A percentile compares a stretch with the other conserved stretches of the same genome.
phyloP scores from a whole-genome alignment of 2,888 invertebrate species.

The Agriotes lineatus region DNA sequence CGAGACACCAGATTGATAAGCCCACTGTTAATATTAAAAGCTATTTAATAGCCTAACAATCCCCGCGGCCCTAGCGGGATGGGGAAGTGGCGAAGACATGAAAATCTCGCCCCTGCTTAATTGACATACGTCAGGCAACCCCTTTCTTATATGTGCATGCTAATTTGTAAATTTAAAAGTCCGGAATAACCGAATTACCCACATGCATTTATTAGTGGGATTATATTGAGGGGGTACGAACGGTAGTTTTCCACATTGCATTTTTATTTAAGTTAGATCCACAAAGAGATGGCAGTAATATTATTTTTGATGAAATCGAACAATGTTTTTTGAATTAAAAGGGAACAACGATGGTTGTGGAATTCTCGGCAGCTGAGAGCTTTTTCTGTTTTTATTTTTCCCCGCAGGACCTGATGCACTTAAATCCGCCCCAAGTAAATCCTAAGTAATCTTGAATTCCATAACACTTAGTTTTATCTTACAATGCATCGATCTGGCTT shows the following conservation, averaged over 20 bases:
- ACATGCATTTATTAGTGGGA: slow-evolving; percentile 8
- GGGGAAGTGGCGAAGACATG: not conserved
- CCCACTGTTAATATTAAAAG: slow-evolving; percentile 9
- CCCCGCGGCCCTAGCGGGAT: not conserved
- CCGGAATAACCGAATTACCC: slow-evolving; percentile 29
- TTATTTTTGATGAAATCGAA: too few species aligned
- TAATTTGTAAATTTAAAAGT: slow-evolving; percentile 39
- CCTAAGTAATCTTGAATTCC: slow-evolving; percentile 60
- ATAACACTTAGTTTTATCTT: slow-evolving; percentile 62
- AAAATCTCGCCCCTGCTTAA: slow-evolving; percentile 16
- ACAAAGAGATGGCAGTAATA: too few species aligned
- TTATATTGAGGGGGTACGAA: too few species aligned
- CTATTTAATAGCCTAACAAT: slow-evolving; percentile 9
- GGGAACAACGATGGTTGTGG: too few species aligned
- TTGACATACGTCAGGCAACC: slow-evolving; percentile 35
- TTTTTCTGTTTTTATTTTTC: slow-evolving; percentile 4
- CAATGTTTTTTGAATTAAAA: too few species aligned
- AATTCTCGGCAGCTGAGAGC: too few species aligned
- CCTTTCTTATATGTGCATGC: slow-evolving; percentile 30
- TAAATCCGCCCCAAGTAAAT: slow-evolving; percentile 42
- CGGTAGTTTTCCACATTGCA: too few species aligned
- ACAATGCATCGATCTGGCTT: slow-evolving; percentile 60
- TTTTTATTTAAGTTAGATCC: too few species aligned
- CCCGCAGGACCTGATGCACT: slow-evolving; percentile 29
- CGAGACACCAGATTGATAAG: not conserved